Conservation (phyloP, 92 coral and sea anemone genomes). For the Palythoa grandis region DNA sequence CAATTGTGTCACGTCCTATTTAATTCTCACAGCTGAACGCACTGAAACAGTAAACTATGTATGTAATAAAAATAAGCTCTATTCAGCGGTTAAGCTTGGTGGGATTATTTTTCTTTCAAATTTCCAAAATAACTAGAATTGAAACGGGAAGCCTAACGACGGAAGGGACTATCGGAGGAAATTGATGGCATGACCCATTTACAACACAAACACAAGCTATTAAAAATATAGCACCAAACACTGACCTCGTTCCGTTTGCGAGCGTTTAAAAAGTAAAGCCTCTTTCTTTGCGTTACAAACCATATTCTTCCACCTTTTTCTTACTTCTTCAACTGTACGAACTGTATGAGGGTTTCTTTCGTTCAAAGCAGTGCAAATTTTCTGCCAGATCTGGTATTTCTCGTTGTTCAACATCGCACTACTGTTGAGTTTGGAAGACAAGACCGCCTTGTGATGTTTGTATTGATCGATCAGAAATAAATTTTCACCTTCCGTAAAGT, state of each 20-base stretch:
- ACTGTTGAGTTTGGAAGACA: conserved; percentile 74
- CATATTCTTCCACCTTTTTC: conserved; percentile 89
- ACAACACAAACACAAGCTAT: neutral
- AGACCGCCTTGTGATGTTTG: conserved; percentile 68
- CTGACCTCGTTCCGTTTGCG: conserved; percentile 37
- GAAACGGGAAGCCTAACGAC: neutral
- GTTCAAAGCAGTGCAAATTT: conserved; percentile 74
- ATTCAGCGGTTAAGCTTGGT: too few relatives aligned
- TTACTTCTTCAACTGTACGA: conserved; percentile 79
- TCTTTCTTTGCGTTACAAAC: conserved; percentile 78
- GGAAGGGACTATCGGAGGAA: neutral
- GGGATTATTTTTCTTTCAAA: too few relatives aligned
- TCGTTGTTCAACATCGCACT: conserved; percentile 69
- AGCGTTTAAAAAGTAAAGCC: conserved; percentile 44
- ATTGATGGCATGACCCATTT: neutral
- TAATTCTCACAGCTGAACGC: too few relatives aligned
- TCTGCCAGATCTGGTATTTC: conserved; percentile 80
- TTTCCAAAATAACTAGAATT: neutral
- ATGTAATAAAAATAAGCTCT: too few relatives aligned
- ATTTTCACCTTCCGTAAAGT: conserved; percentile 86
- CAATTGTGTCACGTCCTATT: too few relatives aligned
- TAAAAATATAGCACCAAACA: neutral
- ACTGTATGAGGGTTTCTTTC: conserved; percentile 62
- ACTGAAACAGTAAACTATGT: too few relatives aligned
- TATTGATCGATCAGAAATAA: conserved; percentile 74